Percentiles rank a stretch among this genome's conserved stretches.
Evolutionary conservation across 2,888 invertebrate genomes (phyloP).

Genomic region (Eurytoma adleriae): DNA sequence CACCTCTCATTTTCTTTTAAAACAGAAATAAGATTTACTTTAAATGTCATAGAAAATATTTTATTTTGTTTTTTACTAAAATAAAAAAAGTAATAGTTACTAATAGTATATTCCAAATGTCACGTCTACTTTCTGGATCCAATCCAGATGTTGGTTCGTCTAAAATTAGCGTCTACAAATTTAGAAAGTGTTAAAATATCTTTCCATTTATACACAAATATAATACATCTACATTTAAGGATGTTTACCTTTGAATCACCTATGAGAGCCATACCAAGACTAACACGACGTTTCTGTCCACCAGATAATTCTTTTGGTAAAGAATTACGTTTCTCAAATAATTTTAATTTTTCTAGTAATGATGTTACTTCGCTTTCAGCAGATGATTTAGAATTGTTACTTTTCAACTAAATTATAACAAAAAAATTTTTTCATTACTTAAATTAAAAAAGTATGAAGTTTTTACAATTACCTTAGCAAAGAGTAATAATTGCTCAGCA

Average conservation of each 20-base stretch:
- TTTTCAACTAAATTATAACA: constrained; percentile 79
- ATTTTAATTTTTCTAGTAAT: constrained; percentile 81
- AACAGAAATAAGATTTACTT: not conserved
- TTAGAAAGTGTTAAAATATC: not conserved
- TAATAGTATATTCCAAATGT: constrained; percentile 89
- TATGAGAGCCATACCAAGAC: constrained; percentile 88
- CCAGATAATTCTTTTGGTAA: constrained; percentile 85
- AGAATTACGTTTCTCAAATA: constrained; percentile 80
- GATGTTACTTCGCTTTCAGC: constrained; percentile 78
- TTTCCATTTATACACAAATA: not conserved
- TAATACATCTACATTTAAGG: not conserved
- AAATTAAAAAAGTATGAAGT: constrained; percentile 10
- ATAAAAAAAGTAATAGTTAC: constrained; percentile 68
- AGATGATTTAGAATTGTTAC: constrained; percentile 73
- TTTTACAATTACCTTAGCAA: constrained; percentile 82
- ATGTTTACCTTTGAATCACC: constrained; percentile 81
- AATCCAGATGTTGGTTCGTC: constrained; percentile 92
- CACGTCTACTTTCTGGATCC: constrained; percentile 89
- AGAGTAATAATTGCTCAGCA: constrained; percentile 87
- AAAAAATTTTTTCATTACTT: constrained; percentile 15
- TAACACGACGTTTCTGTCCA: constrained; percentile 93
- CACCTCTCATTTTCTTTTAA: constrained; percentile 76
- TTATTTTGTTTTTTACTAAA: no score
- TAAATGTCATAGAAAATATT: not conserved
- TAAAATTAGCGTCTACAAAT: constrained; percentile 77